phyloP scores from a whole-genome alignment of 1,140 invertebrate genomes.

The Penaeus japonicus region DNA sequence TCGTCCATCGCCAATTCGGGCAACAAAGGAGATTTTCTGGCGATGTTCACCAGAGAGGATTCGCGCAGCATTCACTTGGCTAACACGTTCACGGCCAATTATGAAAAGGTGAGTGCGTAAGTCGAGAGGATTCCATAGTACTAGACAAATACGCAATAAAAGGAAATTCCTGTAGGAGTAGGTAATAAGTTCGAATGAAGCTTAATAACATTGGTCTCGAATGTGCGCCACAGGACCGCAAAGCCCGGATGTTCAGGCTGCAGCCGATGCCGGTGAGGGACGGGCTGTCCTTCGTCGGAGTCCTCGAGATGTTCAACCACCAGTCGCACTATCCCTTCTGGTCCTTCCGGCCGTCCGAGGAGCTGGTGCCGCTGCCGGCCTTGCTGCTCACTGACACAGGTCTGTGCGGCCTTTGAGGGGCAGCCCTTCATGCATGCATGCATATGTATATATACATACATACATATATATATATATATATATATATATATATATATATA shows the following conservation, averaged over 20 bases:
- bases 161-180: too few species aligned
- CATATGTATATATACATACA: neutral
- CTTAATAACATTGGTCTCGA: too few species aligned
- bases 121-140: too few species aligned
- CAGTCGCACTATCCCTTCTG: slow-evolving; percentile 53
- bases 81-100: neutral
- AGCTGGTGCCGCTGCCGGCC: slow-evolving; percentile 27
- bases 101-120: neutral
- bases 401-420: neutral
- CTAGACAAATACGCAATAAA: too few species aligned
- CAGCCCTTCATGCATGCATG: neutral
- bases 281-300: neutral
- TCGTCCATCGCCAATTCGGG: neutral
- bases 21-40: slow-evolving; percentile 32
- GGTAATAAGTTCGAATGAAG: too few species aligned
- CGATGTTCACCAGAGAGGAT: neutral
- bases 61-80: neutral
- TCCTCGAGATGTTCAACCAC: slow-evolving; percentile 51
- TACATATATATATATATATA: neutral
- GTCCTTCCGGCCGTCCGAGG: slow-evolving; percentile 30
- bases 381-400: slow-evolving; percentile 57
- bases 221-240: slow-evolving; percentile 13
- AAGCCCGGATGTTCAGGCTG: slow-evolving; percentile 1
- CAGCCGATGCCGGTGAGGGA: slow-evolving; percentile 15
- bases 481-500: neutral